phyloP scores from a whole-genome alignment of 2,113 vertebrate genomes.

The Pyrgilauda ruficollis region DNA sequence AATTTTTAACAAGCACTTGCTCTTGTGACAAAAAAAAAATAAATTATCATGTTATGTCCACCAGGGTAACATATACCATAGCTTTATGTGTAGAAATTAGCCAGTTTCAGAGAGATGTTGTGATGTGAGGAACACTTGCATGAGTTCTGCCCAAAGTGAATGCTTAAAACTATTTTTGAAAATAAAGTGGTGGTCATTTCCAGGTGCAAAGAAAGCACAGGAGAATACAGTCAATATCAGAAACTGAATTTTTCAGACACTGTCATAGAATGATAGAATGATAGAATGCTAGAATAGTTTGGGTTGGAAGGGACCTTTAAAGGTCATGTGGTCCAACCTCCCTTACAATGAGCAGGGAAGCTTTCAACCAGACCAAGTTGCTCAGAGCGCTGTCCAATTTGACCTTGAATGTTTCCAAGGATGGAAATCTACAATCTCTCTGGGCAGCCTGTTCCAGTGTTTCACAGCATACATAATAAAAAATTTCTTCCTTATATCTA shows the following conservation, averaged over 20 bases:
- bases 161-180: neutral
- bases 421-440: neutral
- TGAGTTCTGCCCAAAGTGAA: neutral
- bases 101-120: neutral
- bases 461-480: neutral
- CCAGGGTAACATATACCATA: neutral
- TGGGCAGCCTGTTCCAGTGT: neutral
- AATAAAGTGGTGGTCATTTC: neutral
- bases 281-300: neutral
- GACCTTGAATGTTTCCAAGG: neutral
- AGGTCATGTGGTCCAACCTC: neutral
- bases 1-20: neutral
- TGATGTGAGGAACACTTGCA: neutral
- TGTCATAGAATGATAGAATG: neutral
- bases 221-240: neutral
- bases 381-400: neutral
- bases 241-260: neutral
- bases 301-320: neutral
- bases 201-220: neutral
- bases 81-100: neutral
- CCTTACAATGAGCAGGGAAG: rapidly evolving
- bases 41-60: neutral
- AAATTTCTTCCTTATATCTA: neutral
- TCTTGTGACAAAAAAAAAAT: neutral
- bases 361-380: neutral